Conservation (phyloP, 2,113 vertebrate species). For the Campylomormyrus numenius region DNA sequence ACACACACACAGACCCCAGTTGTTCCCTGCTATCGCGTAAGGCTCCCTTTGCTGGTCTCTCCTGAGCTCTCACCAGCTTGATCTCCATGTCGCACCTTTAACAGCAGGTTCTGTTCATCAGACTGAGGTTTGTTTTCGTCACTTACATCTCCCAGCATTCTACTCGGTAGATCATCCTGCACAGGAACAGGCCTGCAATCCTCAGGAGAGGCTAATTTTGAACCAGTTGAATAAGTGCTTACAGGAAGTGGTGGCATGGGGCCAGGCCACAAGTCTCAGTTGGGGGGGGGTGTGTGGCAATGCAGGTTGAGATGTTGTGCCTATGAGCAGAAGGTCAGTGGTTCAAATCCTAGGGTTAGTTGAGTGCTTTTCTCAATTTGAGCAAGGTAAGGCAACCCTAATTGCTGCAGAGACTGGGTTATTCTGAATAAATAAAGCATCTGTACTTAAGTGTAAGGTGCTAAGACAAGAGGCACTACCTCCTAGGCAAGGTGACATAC, state of each 20-base stretch:
- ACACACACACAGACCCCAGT: background rate
- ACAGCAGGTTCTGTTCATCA: background rate
- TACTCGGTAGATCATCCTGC: background rate
- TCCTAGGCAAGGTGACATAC: background rate
- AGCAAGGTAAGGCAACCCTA: background rate
- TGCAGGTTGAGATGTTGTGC: background rate
- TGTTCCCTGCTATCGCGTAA: background rate
- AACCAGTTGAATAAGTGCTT: conserved; percentile 50
- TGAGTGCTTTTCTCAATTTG: background rate
- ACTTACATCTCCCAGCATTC: background rate
- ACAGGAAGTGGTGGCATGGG: conserved; percentile 40
- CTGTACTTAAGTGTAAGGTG: background rate
- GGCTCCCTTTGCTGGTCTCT: background rate
- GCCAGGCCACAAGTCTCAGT: background rate
- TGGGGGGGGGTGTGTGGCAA: background rate
- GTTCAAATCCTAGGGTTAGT: background rate
- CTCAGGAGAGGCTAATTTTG: background rate
- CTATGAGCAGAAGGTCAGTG: background rate
- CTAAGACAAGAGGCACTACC: background rate
- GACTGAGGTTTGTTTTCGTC: background rate
- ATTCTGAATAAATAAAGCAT: background rate
- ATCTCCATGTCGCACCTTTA: background rate
- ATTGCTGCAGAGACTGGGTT: background rate
- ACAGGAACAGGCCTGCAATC: background rate
- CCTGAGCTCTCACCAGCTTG: background rate